Conservation (phyloP, 2,113 vertebrate species). For the Micronisus gabar region DNA sequence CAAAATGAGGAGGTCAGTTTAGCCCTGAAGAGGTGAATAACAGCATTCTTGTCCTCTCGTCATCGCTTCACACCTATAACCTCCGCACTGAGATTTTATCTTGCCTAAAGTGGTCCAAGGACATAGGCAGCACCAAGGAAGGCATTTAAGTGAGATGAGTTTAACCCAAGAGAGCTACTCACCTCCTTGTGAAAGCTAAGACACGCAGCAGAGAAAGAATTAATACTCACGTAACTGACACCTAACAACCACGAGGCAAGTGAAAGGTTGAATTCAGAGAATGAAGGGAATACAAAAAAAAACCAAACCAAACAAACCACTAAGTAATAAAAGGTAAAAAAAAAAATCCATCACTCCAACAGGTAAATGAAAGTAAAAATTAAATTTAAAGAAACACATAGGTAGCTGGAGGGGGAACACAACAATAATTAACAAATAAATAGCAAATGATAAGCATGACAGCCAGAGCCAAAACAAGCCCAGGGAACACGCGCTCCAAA, state of each 20-base stretch:
- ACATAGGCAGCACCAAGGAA: not conserved
- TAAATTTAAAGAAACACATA: not conserved
- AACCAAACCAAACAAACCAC: not conserved
- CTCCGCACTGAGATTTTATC: fast-evolving
- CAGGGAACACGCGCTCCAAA: fast-evolving
- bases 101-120: not conserved
- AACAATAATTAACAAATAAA: not conserved
- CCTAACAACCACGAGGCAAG: not conserved
- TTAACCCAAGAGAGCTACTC: not conserved
- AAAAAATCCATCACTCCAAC: not conserved
- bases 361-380: not conserved
- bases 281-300: not conserved
- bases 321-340: not conserved
- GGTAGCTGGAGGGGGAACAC: too few relatives aligned
- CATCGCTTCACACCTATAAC: not conserved
- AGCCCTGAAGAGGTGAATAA: not conserved
- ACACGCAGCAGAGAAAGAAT: not conserved
- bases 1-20: not conserved
- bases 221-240: not conserved
- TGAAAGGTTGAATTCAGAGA: not conserved
- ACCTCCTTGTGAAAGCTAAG: not conserved
- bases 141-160: not conserved
- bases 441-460: not conserved
- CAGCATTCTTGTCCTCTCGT: not conserved
- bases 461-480: not conserved